These are phyloP conservation scores for Drosophila varians DNA, from an alignment of 1,140 invertebrate genomes.

Conservation along the genomic window DNA sequence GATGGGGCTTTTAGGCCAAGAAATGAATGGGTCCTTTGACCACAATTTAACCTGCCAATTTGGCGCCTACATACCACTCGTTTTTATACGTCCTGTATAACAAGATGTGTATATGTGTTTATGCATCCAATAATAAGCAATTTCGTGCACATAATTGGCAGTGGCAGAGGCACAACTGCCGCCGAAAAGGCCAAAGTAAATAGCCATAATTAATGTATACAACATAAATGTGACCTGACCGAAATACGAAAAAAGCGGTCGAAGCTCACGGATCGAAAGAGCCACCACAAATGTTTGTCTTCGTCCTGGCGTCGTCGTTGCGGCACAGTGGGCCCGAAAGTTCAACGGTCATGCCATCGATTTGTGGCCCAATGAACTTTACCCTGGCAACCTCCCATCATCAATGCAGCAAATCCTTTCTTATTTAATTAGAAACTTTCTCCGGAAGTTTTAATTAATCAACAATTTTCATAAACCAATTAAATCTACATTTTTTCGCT, in stretches of 20 bases:
- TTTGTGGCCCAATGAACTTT: not conserved
- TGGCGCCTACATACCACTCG: slow-evolving; percentile 34
- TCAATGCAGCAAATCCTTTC: not conserved
- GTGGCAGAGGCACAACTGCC: slow-evolving; percentile 25
- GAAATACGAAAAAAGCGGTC: slow-evolving; percentile 65
- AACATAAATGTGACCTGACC: slow-evolving; percentile 79
- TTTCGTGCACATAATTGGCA: slow-evolving; percentile 79
- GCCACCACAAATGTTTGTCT: slow-evolving; percentile 65
- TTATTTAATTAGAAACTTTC: not conserved
- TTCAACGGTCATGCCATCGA: not conserved
- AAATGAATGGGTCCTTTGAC: slow-evolving; percentile 65
- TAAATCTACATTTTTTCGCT: not conserved
- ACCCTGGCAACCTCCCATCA: too few relatives aligned
- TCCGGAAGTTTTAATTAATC: not conserved
- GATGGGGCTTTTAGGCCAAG: slow-evolving; percentile 66
- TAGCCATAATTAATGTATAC: slow-evolving; percentile 82
- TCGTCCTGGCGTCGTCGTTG: not conserved
- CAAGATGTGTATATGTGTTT: slow-evolving; percentile 26
- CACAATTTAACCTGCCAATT: slow-evolving; percentile 72
- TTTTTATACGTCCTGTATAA: slow-evolving; percentile 10
- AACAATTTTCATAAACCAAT: not conserved
- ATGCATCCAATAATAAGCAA: slow-evolving; percentile 77
- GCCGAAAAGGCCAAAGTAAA: slow-evolving; percentile 57
- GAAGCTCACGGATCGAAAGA: slow-evolving; percentile 23
- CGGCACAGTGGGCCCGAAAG: slow-evolving; percentile 21